Evolutionary conservation across 2,113 vertebrate species (phyloP), one percentile per base, ranked within the genome.

Genomic region (Lampris megalopsis): DNA sequence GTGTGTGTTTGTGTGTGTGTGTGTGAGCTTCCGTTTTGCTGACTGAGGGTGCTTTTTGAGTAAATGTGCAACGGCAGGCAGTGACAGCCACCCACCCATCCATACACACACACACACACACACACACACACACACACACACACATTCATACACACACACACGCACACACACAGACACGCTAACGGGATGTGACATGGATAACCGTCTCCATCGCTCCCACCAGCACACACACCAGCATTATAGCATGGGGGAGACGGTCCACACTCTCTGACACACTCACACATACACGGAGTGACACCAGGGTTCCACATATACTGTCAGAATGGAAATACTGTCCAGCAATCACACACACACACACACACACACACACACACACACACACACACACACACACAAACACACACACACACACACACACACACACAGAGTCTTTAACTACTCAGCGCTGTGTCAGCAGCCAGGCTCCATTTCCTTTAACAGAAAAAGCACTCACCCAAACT

Each of bases 151-250:
- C 64, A 77, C 63, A 42, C 48, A 62, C 73, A 50, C 68, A 63
- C 69, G 63, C 68, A 76, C 72, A 95, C 93, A 95, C 94, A 85
- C 93, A 94, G 84, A 95, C 91, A 73, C 73, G 78, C 75, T 84
- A 92, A 94, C 85, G 63, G 82, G 88, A 92, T 89, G 83, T 92
- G 92, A 93, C 92, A 94, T 71, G 87, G 89, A 93, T 87, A 92
- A 92, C 89, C 75, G 77, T 91, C 91, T 92, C 90, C 59, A 89
- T 90, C 90, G 68, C 88, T 85, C 81, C 86, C 89, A 94, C 92
- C 86, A 88, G 89, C 67, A n/a, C 61, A 66, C 52, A 86, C 84
- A 85, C 84, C 82, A 65, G 81, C 76, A 63, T 56, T 64, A 41
- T 64, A 41, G 65, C 49, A 40, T 67, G 80, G 68, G 84, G 67